Evolutionary conservation across 2,888 invertebrate species (phyloP).

Genomic region (Calliopum simillimum): DNA sequence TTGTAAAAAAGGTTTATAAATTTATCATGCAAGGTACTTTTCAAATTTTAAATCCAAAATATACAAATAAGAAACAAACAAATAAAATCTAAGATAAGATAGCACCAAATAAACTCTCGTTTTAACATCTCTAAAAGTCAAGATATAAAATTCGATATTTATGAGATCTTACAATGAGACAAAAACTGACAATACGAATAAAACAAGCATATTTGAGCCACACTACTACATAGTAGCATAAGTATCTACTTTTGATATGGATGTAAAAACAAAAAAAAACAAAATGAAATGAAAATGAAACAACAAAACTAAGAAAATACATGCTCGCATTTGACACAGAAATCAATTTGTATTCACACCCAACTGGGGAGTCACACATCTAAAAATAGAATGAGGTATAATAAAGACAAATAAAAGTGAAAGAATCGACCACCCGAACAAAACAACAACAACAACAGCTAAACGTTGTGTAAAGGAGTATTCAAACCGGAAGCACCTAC

Average conservation of each 20-base stretch:
- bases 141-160: neutral
- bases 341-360: constrained; percentile 36
- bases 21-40: constrained; percentile 23
- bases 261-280: neutral
- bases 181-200: no score
- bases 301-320: constrained; percentile 15
- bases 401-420: neutral
- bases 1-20: no score
- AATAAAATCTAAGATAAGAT: neutral
- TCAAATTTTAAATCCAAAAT: constrained; percentile 11
- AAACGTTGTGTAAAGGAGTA: neutral
- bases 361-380: constrained; percentile 15
- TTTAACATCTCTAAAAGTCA: no score
- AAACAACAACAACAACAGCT: neutral
- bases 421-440: neutral
- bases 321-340: constrained; percentile 19
- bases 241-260: no score
- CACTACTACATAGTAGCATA: no score
- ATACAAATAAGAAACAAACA: constrained; percentile 28
- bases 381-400: neutral
- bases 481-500: constrained; percentile 13
- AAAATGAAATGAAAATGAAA: neutral
- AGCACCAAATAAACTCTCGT: no score
- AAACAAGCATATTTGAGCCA: no score
- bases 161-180: neutral